These are phyloP conservation scores for Schizotus pectinicornis DNA, from an alignment of 2,888 invertebrate species.

Conservation along the genomic window DNA sequence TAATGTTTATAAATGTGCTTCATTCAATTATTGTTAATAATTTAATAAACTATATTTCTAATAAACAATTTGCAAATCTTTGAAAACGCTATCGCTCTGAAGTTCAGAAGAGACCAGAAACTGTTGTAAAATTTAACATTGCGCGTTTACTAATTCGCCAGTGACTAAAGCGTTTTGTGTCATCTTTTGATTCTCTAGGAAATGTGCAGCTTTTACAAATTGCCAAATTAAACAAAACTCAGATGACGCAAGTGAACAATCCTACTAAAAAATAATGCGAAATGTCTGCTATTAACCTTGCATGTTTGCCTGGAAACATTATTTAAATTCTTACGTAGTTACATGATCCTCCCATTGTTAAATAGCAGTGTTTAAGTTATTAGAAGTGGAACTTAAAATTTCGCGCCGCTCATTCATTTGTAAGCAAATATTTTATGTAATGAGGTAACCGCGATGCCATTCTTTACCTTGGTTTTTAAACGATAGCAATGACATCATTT, in stretches of 20 bases:
- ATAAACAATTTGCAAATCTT: slow-evolving; percentile 2
- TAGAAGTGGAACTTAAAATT: not conserved
- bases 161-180: slow-evolving; percentile 15
- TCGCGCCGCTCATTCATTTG: too few relatives aligned
- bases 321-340: not conserved
- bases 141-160: slow-evolving; percentile 5
- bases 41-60: slow-evolving; percentile 38
- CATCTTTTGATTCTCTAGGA: not conserved
- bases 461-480: not conserved
- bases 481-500: too few relatives aligned
- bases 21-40: slow-evolving; percentile 36
- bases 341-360: not conserved
- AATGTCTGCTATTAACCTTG: slow-evolving; percentile 21
- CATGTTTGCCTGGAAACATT: slow-evolving; percentile 20
- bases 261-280: slow-evolving; percentile 20
- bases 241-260: slow-evolving; percentile 22
- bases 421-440: too few relatives aligned
- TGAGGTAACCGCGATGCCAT: slow-evolving; percentile 9
- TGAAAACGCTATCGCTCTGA: too few relatives aligned
- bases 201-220: slow-evolving; percentile 27
- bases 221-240: slow-evolving; percentile 25
- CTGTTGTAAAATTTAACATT: slow-evolving; percentile 1
- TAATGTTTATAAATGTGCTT: slow-evolving; percentile 42
- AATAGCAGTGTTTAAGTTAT: not conserved
- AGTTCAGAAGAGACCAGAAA: too few relatives aligned